These are phyloP conservation scores for Podabrus alpinus DNA, from an alignment of 2,888 invertebrate genomes.

Conservation along the genomic window DNA sequence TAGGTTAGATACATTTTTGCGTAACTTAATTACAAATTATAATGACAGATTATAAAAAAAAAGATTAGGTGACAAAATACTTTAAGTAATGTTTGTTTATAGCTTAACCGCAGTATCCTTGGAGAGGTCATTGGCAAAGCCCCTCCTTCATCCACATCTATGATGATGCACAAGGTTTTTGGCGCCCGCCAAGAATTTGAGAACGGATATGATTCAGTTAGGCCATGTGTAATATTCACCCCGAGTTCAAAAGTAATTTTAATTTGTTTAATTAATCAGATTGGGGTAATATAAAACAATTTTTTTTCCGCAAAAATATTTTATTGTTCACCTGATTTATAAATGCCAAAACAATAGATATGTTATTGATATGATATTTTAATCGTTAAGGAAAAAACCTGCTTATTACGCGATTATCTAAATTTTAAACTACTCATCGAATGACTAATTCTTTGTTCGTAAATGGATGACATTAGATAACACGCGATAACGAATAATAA, in stretches of 20 bases:
- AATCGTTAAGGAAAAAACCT: background rate
- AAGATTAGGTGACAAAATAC: background rate
- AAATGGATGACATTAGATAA: background rate
- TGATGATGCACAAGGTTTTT: slow-evolving; percentile 32
- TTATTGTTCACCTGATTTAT: background rate
- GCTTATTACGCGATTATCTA: background rate
- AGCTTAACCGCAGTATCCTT: slow-evolving; percentile 40
- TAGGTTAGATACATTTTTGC: background rate
- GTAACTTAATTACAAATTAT: slow-evolving; percentile 10
- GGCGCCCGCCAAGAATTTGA: slow-evolving; percentile 37
- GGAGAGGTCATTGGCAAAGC: slow-evolving; percentile 42
- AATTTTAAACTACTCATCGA: background rate
- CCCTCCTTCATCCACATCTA: slow-evolving; percentile 22
- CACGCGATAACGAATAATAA: background rate
- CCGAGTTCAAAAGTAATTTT: background rate
- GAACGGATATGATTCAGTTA: slow-evolving; percentile 41
- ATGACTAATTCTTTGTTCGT: background rate
- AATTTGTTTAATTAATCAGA: background rate
- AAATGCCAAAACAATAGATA: background rate
- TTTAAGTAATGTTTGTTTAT: slow-evolving; percentile 11
- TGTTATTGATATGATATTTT: background rate
- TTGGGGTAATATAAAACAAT: background rate
- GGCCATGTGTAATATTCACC: slow-evolving; percentile 26
- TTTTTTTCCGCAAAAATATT: background rate
- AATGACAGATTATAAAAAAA: background rate